Conservation (phyloP, 2,113 vertebrate species). For the Acanthisitta chloris region DNA sequence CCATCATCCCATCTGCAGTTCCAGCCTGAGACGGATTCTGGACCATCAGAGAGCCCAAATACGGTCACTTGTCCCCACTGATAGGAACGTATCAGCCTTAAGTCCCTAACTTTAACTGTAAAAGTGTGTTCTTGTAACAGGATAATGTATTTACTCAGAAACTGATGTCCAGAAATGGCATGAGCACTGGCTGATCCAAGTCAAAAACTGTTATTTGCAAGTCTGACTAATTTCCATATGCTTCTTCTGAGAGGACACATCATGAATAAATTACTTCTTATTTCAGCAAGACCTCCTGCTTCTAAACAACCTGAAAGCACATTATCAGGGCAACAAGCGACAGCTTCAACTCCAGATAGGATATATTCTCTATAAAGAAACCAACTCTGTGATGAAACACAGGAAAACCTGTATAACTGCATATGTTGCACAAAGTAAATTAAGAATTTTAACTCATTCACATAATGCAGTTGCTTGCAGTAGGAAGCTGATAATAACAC, state of each 20-base stretch:
- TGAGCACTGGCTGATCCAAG: background rate
- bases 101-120: background rate
- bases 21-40: background rate
- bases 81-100: background rate
- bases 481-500: background rate
- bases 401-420: conserved; percentile 34
- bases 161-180: background rate
- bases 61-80: background rate
- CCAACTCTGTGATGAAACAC: background rate
- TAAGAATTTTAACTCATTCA: background rate
- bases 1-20: background rate
- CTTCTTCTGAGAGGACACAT: background rate
- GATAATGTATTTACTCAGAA: background rate
- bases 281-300: background rate
- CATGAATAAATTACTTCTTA: background rate
- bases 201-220: background rate
- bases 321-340: background rate
- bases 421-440: background rate
- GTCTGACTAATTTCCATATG: background rate
- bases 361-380: background rate
- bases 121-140: background rate
- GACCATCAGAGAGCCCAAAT: background rate
- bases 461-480: background rate
- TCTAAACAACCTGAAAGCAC: background rate
- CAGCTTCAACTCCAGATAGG: background rate